Evolutionary conservation across 2,113 vertebrate species (phyloP).

Genomic region (Puntigrus tetrazona): DNA sequence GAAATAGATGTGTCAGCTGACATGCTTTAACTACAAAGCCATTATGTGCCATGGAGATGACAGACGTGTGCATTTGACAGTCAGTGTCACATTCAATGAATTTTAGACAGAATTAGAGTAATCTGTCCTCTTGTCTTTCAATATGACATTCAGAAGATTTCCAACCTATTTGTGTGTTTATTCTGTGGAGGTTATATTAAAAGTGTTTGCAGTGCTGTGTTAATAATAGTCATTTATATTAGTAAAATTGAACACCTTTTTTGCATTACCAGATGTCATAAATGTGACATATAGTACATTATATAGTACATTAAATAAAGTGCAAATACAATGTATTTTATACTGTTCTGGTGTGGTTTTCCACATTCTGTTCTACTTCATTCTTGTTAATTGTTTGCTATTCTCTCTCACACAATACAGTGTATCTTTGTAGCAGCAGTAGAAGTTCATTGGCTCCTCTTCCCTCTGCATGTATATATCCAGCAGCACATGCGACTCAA

Average conservation of each 20-base stretch:
- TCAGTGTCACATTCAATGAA: slow-evolving; percentile 4
- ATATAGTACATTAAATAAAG: neutral
- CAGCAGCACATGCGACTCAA: slow-evolving; percentile 13
- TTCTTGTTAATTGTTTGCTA: neutral
- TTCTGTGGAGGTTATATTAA: neutral
- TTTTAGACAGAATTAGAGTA: slow-evolving; percentile 13
- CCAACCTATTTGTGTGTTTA: neutral
- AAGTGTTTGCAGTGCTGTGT: neutral
- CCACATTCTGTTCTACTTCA: neutral
- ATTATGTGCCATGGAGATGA: slow-evolving; percentile 26
- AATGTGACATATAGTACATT: no score
- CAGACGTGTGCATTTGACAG: neutral
- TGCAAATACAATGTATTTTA: neutral
- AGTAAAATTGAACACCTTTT: neutral
- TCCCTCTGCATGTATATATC: slow-evolving; percentile 13
- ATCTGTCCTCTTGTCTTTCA: neutral
- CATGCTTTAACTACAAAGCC: neutral
- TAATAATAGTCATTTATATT: neutral
- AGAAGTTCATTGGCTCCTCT: neutral
- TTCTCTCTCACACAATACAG: neutral
- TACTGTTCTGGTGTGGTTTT: neutral
- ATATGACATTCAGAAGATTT: neutral
- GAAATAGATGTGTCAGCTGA: neutral
- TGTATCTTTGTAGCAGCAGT: neutral
- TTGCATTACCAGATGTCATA: neutral